phyloP scores from a whole-genome alignment of 2,113 vertebrate species.

The Megaptera novaeangliae region DNA sequence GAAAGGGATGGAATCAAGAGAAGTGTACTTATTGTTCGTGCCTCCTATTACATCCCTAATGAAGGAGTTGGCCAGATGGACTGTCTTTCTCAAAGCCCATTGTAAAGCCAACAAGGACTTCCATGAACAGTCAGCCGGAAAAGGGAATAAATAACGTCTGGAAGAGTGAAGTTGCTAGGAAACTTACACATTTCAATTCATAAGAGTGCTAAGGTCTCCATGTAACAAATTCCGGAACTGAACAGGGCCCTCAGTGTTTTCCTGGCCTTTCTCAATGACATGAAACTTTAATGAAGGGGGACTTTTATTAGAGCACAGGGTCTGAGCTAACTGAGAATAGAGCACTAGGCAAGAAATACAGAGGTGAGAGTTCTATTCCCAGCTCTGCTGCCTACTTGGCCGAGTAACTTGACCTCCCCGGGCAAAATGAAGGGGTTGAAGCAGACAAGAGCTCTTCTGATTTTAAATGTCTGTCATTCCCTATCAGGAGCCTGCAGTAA shows the following conservation, averaged over 20 bases:
- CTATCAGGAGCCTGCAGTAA: neutral
- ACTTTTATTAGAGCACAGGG: constrained; percentile 13
- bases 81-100: neutral
- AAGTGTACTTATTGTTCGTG: neutral
- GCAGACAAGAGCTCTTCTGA: neutral
- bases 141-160: constrained; percentile 14
- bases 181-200: constrained; percentile 10
- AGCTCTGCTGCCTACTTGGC: neutral
- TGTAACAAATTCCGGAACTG: neutral
- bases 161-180: constrained; percentile 33
- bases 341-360: neutral
- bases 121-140: neutral
- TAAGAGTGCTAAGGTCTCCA: neutral
- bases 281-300: constrained; percentile 35
- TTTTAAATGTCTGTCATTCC: neutral
- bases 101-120: neutral
- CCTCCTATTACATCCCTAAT: neutral
- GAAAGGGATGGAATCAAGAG: neutral
- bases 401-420: neutral
- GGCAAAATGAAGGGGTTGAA: neutral
- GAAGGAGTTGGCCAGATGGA: neutral
- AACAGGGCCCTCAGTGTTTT: neutral
- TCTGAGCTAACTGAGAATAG: neutral
- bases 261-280: constrained; percentile 1
- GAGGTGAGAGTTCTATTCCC: neutral